Conservation (phyloP, 2,113 vertebrate species). For the Tautogolabrus adspersus region DNA sequence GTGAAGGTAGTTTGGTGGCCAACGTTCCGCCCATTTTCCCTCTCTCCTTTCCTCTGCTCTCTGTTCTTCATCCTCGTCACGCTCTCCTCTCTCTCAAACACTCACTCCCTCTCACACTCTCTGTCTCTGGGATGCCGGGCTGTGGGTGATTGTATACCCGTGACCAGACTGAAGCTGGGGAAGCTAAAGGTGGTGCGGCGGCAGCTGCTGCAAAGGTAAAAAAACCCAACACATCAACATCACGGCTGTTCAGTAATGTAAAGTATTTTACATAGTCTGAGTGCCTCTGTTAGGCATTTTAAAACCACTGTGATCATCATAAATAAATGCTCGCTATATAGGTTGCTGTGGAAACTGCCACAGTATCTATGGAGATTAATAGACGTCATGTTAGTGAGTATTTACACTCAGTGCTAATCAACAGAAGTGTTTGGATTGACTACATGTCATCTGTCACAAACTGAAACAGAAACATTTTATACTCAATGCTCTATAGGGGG, state of each 20-base stretch:
- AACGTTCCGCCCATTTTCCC: background rate
- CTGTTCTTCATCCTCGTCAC: background rate
- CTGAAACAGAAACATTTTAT: background rate
- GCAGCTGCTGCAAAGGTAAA: conserved; percentile 86
- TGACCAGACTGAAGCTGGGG: conserved; percentile 85
- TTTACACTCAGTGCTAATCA: too few species aligned
- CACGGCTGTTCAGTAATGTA: background rate
- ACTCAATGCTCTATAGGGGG: too few species aligned
- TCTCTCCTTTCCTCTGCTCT: background rate
- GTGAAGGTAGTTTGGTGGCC: conserved; percentile 1
- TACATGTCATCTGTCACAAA: too few species aligned
- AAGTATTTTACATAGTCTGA: too few species aligned
- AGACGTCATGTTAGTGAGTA: too few species aligned
- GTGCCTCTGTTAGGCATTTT: too few species aligned
- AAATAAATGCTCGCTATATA: too few species aligned
- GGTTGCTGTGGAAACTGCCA: too few species aligned
- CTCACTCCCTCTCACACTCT: background rate
- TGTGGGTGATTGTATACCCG: conserved; percentile 65
- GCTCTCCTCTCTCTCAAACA: background rate
- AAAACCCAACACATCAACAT: background rate
- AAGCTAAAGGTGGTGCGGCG: conserved; percentile 88
- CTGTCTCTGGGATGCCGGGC: conserved; percentile 75
- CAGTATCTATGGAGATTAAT: too few species aligned
- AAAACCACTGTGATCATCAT: too few species aligned
- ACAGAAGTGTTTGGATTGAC: too few species aligned